Base-by-base conservation (phyloP, 2,888 invertebrate species). In the Schizotus pectinicornis region DNA sequence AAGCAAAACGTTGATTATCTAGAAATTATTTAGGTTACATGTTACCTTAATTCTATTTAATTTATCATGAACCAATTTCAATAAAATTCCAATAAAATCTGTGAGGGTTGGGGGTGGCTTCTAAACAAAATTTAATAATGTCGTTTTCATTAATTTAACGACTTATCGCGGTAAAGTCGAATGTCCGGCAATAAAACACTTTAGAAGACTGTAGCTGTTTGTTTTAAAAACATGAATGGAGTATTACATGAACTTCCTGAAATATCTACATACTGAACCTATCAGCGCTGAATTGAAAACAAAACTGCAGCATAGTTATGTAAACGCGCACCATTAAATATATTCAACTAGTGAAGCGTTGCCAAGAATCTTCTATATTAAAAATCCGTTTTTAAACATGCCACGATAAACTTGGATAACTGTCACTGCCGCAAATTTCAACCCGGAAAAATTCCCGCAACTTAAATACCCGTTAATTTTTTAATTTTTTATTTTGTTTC, bases 361-460 rank as follows among this genome's bases (percentile, higher is more conserved):
- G 58, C 58, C 58, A 58, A 58, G 43, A 48, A 53, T 53, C 37
- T 56, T 43, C 34, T 49, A 41, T 48, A 52, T 52, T 52, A 34
- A 39, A 58, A 58, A 53, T 12, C 13, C n/a, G 41, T 41, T 50
- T 47, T 50, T 50, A 50, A 49, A 49, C 37, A 38, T 33, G 32
- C 39, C 41, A 34, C 22, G 38, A 53, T 53, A 36, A 45, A 52
- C 30, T 12, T 11, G 12, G 31, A 56, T 33, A 33, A 50, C 47
- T 39, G 36, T 33, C 46, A 43, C 30, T n/a, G n/a, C 42, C 7
- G 5, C 33, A 38, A 11, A 38, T 38, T 38, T 7, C 11, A 38
- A 38, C 9, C 13, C 13, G 1, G 11, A 12, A 38, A 38, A 38
- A 38, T 38, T 38, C 9, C 11, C 3, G 3, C 7, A 9, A n/a